These are phyloP conservation scores for Scaptomyza tumidula DNA, from an alignment of 2,888 invertebrate species.

Conservation along the genomic window DNA sequence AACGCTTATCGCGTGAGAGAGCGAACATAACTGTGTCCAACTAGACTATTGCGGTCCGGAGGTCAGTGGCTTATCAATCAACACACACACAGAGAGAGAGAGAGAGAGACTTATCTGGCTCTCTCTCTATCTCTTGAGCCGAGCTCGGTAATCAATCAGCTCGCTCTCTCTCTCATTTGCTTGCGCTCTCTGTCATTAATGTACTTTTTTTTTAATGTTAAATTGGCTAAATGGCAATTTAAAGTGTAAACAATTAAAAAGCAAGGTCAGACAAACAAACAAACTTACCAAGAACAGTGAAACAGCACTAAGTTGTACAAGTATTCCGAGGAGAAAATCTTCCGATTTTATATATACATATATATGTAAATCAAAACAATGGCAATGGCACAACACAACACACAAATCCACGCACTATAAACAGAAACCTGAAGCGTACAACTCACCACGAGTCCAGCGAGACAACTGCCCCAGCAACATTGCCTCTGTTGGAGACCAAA, in stretches of 20 bases:
- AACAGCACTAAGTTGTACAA: conserved; percentile 13
- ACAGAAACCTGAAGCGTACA: conserved; percentile 60
- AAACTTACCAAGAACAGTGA: conserved; percentile 42
- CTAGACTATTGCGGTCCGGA: conserved; percentile 39
- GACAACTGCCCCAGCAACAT: conserved; percentile 66
- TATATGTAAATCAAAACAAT: conserved; percentile 10
- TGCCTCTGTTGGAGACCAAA: conserved; percentile 51
- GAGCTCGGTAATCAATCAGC: background rate
- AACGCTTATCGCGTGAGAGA: conserved; percentile 49
- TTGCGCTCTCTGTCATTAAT: conserved; percentile 9
- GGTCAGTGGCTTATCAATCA: conserved; percentile 73
- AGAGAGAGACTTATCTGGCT: conserved; percentile 10
- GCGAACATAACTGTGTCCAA: conserved; percentile 12
- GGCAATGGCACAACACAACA: background rate
- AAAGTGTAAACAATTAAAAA: conserved; percentile 19
- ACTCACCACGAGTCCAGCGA: conserved; percentile 70
- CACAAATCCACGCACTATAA: conserved; percentile 50
- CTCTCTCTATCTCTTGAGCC: too few relatives aligned
- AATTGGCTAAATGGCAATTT: background rate
- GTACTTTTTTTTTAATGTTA: conserved; percentile 6
- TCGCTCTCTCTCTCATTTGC: background rate
- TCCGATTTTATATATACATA: background rate
- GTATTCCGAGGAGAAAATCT: background rate
- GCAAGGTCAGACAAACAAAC: conserved; percentile 1
- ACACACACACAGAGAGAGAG: background rate